Percentiles rank a stretch among this genome's conserved stretches.
These are phyloP conservation scores for Scaptodrosophila lebanonensis DNA, from an alignment of 1,140 invertebrate species.

Conservation along the genomic window DNA sequence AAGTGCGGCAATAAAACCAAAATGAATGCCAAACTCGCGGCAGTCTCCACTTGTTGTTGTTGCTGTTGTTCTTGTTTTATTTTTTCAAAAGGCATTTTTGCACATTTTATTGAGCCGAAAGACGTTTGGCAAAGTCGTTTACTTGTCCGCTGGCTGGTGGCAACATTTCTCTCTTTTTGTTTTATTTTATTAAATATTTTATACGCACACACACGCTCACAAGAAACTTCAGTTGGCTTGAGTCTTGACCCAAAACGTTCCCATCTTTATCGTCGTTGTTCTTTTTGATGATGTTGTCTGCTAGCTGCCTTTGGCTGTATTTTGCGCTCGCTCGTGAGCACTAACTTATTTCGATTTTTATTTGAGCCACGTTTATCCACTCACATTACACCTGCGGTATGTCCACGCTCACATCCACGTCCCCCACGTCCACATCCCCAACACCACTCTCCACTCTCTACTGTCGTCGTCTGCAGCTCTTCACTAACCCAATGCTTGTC, in stretches of 20 bases:
- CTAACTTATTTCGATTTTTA: conserved; percentile 39
- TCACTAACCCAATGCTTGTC: conserved; percentile 9
- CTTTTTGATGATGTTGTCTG: no score
- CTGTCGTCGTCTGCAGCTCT: conserved; percentile 1
- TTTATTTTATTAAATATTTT: conserved; percentile 29
- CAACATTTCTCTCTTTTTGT: no score
- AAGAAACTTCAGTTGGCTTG: no score
- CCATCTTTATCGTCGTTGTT: no score
- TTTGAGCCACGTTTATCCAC: neutral
- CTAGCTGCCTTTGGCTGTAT: no score
- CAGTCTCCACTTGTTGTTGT: conserved; percentile 39
- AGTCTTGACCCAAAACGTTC: no score
- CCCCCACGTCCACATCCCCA: no score
- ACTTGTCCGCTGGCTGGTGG: no score
- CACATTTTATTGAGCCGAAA: conserved; percentile 32
- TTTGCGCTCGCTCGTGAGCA: no score
- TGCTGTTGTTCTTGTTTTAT: neutral
- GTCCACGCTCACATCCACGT: no score
- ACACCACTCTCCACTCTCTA: no score
- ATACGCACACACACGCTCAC: conserved; percentile 6
- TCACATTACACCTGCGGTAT: conserved; percentile 6
- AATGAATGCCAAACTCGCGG: conserved; percentile 58
- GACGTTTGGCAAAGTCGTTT: neutral
- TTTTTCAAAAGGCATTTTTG: neutral
- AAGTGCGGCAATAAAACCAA: conserved; percentile 62